A percentile compares a stretch with the other conserved stretches of the same genome.
Conservation (phyloP, 1,140 invertebrate species). For the Drosophila melanica region DNA sequence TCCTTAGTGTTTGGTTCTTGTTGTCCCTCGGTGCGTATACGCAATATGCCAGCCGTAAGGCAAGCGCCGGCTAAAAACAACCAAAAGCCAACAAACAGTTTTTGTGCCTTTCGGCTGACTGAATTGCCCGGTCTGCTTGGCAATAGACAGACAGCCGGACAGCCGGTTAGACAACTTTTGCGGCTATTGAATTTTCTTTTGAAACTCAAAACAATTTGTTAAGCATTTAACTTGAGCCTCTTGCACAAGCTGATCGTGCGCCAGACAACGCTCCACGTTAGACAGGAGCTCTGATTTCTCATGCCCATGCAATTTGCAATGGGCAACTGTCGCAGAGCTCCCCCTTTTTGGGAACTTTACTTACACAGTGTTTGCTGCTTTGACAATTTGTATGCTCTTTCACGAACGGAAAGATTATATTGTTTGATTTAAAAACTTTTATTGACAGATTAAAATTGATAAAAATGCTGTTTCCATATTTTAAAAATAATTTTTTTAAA, state of each 20-base stretch:
- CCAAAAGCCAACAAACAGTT: conserved; percentile 23
- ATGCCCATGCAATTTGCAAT: no score
- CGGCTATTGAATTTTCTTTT: conserved; percentile 51
- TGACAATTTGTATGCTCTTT: not conserved
- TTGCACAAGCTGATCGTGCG: conserved; percentile 22
- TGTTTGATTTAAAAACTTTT: no score
- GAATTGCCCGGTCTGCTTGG: conserved; percentile 23
- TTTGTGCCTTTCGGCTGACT: conserved; percentile 31
- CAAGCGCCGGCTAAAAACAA: conserved; percentile 13
- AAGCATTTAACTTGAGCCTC: conserved; percentile 38
- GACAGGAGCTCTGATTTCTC: no score
- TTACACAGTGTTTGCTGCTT: not conserved
- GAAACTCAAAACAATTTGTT: conserved; percentile 46
- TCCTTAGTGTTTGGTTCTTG: conserved; percentile 22
- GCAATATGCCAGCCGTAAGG: conserved; percentile 30
- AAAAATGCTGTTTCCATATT: no score
- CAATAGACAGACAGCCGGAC: conserved; percentile 3
- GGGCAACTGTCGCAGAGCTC: not conserved
- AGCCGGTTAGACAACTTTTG: conserved; percentile 32
- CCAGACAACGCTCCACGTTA: not conserved
- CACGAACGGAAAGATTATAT: no score
- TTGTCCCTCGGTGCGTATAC: conserved; percentile 42
- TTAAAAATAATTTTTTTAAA: no score
- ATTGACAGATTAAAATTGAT: no score
- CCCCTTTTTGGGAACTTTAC: no score